Base-by-base conservation (phyloP, 2,113 vertebrate genomes). In the Lethenteron reissneri region DNA sequence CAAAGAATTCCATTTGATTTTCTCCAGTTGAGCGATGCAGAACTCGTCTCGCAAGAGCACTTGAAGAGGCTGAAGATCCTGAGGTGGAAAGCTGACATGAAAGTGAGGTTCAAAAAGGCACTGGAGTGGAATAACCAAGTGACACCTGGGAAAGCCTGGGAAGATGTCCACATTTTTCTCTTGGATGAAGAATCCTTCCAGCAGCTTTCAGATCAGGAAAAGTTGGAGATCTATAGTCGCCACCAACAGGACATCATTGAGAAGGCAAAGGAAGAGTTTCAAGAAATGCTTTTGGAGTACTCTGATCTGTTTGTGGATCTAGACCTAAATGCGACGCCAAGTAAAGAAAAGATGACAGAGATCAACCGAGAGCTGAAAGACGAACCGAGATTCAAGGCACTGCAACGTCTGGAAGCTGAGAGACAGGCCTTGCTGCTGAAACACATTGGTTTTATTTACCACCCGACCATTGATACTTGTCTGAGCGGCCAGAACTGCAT, bases 211-310 rank as follows among this genome's bases (percentile, higher is more conserved):
- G 94, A 97, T 79, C 80, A 81, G 73, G 92, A 99, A 75, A 86
- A 92, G 75, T 85, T 87, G 78, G 94, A 96, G 78, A 90, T 97
- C 68, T 99, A 99, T 78, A 82, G 82, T 76, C 85, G 85, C 74
- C 90, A 97, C 82, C 92, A 96, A 82, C 85, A 88, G 78, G 92
- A 99, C 84, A 95, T 99, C 78, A 90, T 97, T 80, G 91, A 97
- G 86, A 87, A 88, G 85, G 92, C 92, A 85, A 97, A 96, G 86
- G 92, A 97, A 81, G 92, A 97, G 80, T 97, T 99, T 84, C 95
- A 99, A 84, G 90, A 99, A 87, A 94, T 99, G 95, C 90, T 99
- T 80, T 97, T 99, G 80, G 92, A 99, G 79, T 92, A 97, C 59
- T 90, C 92, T 21, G 92, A 99, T 78, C 82, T 97, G 9, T 99